Percentiles rank a stretch among this genome's conserved stretches.
phyloP scores from a whole-genome alignment of 92 coral and sea anemone species.

The Heliopora coerulea region DNA sequence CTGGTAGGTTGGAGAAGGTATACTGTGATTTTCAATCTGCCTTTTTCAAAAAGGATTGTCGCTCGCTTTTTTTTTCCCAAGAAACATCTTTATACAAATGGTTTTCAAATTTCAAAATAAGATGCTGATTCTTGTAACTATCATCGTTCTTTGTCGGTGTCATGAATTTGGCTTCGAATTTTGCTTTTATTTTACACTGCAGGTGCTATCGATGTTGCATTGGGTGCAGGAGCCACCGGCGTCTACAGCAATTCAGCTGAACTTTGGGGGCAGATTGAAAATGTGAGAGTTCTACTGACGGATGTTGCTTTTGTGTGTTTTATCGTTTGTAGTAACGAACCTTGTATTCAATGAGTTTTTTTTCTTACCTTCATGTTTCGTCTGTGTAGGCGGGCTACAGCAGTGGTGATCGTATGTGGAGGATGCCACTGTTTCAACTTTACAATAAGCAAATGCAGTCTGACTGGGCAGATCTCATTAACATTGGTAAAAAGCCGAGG shows the following conservation, averaged over 20 bases:
- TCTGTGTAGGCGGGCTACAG: constrained; percentile 72
- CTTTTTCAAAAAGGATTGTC: too few relatives aligned
- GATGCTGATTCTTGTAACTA: too few relatives aligned
- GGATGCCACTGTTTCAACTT: constrained; percentile 88
- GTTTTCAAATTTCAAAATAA: too few relatives aligned
- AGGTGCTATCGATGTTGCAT: constrained; percentile 90
- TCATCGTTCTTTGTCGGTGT: too few relatives aligned
- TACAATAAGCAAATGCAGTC: constrained; percentile 81
- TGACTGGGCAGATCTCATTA: constrained; percentile 85
- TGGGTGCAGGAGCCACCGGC: constrained; percentile 93
- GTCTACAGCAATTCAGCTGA: constrained; percentile 75
- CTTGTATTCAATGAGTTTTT: too few relatives aligned
- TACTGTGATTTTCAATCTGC: background rate
- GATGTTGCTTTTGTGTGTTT: too few relatives aligned
- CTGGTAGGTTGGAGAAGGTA: constrained; percentile 49
- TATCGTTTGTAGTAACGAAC: too few relatives aligned
- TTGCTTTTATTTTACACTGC: background rate
- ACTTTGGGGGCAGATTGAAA: constrained; percentile 71
- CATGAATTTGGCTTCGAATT: too few relatives aligned
- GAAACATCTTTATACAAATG: too few relatives aligned
- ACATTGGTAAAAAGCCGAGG: constrained; percentile 84
- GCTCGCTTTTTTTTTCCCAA: too few relatives aligned
- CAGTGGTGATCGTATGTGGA: constrained; percentile 93
- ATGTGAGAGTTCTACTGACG: constrained; percentile 51
- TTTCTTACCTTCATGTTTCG: too few relatives aligned